These are phyloP conservation scores for Ochropacha duplaris DNA, from an alignment of 2,888 invertebrate species.

Conservation along the genomic window DNA sequence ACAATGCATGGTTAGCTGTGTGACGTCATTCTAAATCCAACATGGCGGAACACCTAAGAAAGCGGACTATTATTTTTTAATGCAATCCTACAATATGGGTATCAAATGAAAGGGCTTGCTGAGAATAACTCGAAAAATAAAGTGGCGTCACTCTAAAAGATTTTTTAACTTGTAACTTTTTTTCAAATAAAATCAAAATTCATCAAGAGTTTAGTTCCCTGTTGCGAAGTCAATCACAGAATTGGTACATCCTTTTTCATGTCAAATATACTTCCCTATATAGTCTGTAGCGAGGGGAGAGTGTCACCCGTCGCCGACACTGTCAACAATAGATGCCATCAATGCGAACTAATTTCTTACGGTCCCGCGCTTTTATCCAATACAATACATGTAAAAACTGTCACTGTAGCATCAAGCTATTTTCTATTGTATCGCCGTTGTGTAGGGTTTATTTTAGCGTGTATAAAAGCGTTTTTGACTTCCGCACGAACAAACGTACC, in stretches of 20 bases:
- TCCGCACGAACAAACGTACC: conserved; percentile 68
- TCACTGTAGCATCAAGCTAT: not conserved
- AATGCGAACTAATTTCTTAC: conserved; percentile 79
- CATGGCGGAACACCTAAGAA: no score
- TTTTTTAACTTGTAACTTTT: no score
- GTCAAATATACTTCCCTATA: not conserved
- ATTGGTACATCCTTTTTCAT: not conserved
- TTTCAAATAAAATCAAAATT: not conserved
- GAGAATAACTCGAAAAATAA: no score
- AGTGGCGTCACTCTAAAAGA: no score
- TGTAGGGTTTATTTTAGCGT: not conserved
- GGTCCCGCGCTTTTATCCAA: conserved; percentile 69
- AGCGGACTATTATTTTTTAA: no score
- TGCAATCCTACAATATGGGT: no score
- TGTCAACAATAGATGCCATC: conserved; percentile 55
- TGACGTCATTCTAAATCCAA: no score
- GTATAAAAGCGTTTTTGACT: conserved; percentile 34
- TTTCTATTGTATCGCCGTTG: not conserved
- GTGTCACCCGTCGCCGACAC: not conserved
- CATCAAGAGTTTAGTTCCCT: not conserved
- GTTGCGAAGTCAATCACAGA: not conserved
- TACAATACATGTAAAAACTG: conserved; percentile 31
- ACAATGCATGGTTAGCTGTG: no score
- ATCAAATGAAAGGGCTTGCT: no score
- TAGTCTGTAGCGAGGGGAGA: not conserved